These are phyloP conservation scores for Ctenomys sociabilis DNA, from an alignment of 2,113 vertebrate genomes.

Conservation along the genomic window DNA sequence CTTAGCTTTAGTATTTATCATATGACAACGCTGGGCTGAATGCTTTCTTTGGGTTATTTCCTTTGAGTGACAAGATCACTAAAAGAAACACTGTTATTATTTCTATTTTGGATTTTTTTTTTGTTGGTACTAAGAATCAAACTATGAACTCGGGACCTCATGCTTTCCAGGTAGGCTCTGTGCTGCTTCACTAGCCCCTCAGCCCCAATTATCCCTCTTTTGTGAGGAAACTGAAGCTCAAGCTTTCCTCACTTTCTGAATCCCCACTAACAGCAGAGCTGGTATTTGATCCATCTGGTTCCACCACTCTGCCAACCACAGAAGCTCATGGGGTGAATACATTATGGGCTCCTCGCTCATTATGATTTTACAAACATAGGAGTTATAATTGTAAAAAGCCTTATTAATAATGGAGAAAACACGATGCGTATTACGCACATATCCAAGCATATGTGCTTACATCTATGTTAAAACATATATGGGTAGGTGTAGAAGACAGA, in stretches of 20 bases:
- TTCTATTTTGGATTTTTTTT: too few relatives aligned
- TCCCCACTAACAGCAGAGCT: not conserved
- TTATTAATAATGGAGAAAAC: slow-evolving; percentile 24
- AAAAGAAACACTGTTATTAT: not conserved
- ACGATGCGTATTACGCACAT: not conserved
- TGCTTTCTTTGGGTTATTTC: not conserved
- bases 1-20: not conserved
- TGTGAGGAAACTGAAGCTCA: not conserved
- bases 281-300: not conserved
- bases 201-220: not conserved
- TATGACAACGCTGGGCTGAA: not conserved
- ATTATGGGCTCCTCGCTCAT: not conserved
- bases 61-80: not conserved
- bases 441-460: not conserved
- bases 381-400: slow-evolving; percentile 6
- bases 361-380: slow-evolving; percentile 31
- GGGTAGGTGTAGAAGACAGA: not conserved
- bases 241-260: not conserved
- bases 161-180: too few relatives aligned
- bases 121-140: too few relatives aligned
- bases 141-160: too few relatives aligned
- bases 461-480: slow-evolving; percentile 1
- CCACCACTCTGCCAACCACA: not conserved
- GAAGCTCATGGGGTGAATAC: not conserved
- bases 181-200: too few relatives aligned